Base-by-base conservation (phyloP, 2,113 vertebrate species). In the Varanus salvator region DNA sequence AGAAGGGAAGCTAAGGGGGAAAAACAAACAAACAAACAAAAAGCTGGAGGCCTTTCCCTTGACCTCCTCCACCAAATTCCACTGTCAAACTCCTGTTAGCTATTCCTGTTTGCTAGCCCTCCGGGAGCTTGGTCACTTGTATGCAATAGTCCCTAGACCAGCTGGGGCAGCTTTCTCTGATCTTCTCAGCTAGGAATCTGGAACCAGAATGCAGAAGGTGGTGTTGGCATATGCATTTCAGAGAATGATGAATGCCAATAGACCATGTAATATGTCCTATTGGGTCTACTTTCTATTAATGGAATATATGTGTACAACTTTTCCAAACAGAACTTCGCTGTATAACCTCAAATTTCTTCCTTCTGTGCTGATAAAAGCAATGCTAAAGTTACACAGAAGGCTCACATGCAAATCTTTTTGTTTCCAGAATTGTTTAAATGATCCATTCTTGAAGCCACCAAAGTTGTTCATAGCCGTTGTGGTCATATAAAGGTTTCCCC, bases 391-490 rank as follows among this genome's bases (percentile, higher is more conserved):
- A 88, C 31, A 52, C 29, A 48, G 34, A 72, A 57, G 25, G 50
- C 6, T 44, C n/a, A 72, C 17, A 21, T 60, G 68, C 72, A 72
- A 31, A n/a, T 74, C 75, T 54, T 14, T 8, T 78, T 80, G 29
- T 72, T 3, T 82, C 87, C 78, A 80, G 3, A 77, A 66, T 60
- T 17, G 64, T 7, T 44, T 71, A 68, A 68, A 77, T 17, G 44
- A 15, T 50, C 52, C 34, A 7, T 4, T 1, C 1, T 87, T 29
- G 44, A 88, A 92, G 68, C 3, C 17, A 66, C 14, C 83, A 85
- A 23, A 88, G n/a, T 92, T 92, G 72, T 17, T 93, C 25, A 83
- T 85, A 80, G 25, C 31, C 91, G 21, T 80, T 87, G 1, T 74
- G 5, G 84, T 84, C 91, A 38, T 52, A 77, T 1, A 2, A 80